Evolutionary conservation across 1,140 invertebrate genomes (phyloP).

Genomic region (Schlechtendalia chinensis): DNA sequence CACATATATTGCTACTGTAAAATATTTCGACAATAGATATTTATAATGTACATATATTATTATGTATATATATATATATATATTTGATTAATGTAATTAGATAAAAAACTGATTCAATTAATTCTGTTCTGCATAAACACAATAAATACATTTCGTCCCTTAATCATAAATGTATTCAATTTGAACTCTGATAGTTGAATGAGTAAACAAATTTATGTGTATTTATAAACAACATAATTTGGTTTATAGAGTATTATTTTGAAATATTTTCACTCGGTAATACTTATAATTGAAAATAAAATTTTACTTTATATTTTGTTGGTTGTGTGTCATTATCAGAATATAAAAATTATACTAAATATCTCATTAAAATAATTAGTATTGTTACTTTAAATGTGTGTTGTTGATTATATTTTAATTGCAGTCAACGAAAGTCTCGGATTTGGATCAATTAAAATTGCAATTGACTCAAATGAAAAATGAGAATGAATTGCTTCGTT

Average conservation of each 20-base stretch:
- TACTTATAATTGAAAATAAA: background rate
- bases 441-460: slow-evolving; percentile 18
- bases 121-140: too few relatives aligned
- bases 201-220: background rate
- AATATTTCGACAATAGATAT: too few relatives aligned
- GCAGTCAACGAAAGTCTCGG: slow-evolving; percentile 1
- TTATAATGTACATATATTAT: too few relatives aligned
- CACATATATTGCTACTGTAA: too few relatives aligned
- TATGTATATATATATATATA: too few relatives aligned
- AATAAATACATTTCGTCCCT: too few relatives aligned
- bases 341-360: background rate
- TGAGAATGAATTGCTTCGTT: slow-evolving; percentile 34
- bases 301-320: background rate
- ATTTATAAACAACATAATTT: too few relatives aligned
- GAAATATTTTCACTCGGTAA: too few relatives aligned
- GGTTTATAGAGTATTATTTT: too few relatives aligned
- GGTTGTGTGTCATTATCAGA: slow-evolving; percentile 22
- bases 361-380: background rate
- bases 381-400: background rate
- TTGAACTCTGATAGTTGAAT: background rate
- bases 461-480: slow-evolving; percentile 39
- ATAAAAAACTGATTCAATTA: too few relatives aligned
- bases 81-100: too few relatives aligned
- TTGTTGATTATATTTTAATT: background rate
- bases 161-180: background rate